A percentile compares a stretch with the other conserved stretches of the same genome.
Evolutionary conservation across 1,140 invertebrate genomes (phyloP).

Genomic region (Drosophila santomea): DNA sequence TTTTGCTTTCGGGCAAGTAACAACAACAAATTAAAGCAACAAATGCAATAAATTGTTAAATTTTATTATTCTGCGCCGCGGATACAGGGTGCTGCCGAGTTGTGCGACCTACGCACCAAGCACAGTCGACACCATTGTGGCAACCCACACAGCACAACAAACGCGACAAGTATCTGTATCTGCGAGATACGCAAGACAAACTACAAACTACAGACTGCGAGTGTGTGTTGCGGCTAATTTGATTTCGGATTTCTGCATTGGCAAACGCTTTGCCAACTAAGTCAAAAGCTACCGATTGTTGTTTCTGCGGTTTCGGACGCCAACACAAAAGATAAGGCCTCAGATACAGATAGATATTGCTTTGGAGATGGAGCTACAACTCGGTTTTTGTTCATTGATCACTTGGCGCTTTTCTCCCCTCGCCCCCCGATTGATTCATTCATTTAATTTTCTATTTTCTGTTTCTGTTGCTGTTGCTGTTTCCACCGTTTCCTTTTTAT

Average conservation of each 20-base stretch:
- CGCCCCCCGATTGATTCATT: conserved; percentile 67
- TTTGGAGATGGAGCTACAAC: conserved; percentile 29
- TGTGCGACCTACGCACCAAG: conserved; percentile 64
- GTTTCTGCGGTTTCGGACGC: conserved; percentile 56
- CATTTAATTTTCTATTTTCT: conserved; percentile 69
- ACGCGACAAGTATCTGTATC: conserved; percentile 72
- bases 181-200: conserved; percentile 62
- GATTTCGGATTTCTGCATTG: conserved; percentile 76
- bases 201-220: conserved; percentile 38
- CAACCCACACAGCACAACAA: conserved; percentile 39
- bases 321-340: conserved; percentile 58
- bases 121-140: conserved; percentile 55
- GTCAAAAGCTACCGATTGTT: conserved; percentile 74
- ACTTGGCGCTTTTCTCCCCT: conserved; percentile 5
- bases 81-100: conserved; percentile 62
- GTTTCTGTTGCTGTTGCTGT: conserved; percentile 1
- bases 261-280: conserved; percentile 70
- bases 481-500: conserved; percentile 62
- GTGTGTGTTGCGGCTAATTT: conserved; percentile 73
- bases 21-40: conserved; percentile 77
- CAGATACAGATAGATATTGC: conserved; percentile 49
- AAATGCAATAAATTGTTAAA: conserved; percentile 83
- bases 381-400: conserved; percentile 70
- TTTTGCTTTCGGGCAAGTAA: conserved; percentile 55
- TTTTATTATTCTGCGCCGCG: conserved; percentile 71